Evolutionary conservation across 2,888 invertebrate species (phyloP).

Genomic region (Melitaea athalia): DNA sequence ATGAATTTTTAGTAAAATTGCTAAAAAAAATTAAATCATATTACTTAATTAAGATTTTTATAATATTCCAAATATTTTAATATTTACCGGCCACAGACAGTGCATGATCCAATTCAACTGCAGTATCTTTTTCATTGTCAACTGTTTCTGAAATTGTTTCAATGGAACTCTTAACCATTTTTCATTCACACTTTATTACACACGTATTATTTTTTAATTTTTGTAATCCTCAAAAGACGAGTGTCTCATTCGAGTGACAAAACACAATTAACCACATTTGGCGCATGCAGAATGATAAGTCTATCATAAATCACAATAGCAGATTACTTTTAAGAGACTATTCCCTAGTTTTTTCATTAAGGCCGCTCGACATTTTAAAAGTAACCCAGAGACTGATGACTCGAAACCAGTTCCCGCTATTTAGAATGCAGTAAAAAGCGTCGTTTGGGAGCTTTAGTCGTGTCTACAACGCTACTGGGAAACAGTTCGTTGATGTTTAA

Average conservation of each 20-base stretch:
- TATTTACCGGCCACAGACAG: constrained; percentile 51
- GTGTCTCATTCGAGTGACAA: constrained; percentile 13
- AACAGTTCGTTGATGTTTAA: constrained; percentile 3
- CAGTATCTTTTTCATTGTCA: constrained; percentile 39
- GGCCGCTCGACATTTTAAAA: not conserved
- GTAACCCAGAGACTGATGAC: not conserved
- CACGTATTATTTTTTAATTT: not conserved
- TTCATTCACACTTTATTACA: constrained; percentile 15
- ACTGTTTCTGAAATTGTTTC: constrained; percentile 53
- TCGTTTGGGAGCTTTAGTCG: not conserved
- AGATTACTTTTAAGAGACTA: not conserved
- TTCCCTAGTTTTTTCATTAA: constrained; percentile 15
- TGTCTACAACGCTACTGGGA: not conserved
- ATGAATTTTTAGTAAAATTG: too few species aligned
- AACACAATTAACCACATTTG: constrained; percentile 10
- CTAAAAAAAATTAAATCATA: too few species aligned
- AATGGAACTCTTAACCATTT: constrained; percentile 50
- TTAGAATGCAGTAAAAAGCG: not conserved
- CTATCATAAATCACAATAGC: constrained; percentile 14
- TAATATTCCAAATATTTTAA: too few species aligned
- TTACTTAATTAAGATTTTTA: too few species aligned
- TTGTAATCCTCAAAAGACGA: constrained; percentile 16
- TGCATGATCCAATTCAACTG: constrained; percentile 65
- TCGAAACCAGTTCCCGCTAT: not conserved
- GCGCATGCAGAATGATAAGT: constrained; percentile 7